Evolutionary conservation across 30 jellyfish, hydroid and myxozoan genomes (phyloP).

Genomic region (Chrysaora quinquecirrha): DNA sequence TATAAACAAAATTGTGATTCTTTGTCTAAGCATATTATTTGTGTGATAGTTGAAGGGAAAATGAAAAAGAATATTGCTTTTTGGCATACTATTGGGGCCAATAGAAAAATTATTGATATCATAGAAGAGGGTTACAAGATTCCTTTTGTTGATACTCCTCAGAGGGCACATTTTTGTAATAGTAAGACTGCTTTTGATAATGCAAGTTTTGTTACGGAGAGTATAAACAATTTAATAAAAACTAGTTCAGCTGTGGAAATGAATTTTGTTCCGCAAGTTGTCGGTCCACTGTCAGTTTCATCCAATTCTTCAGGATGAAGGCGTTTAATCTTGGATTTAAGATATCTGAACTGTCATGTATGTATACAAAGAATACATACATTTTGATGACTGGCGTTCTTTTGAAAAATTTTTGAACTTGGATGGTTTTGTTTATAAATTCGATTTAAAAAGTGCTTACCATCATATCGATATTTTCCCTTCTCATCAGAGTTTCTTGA

Average conservation of each 20-base stretch:
- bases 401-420: not conserved
- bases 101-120: not conserved
- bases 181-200: not conserved
- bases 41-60: not conserved
- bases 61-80: not conserved
- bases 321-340: not conserved
- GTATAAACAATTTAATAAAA: not conserved
- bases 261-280: not conserved
- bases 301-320: not conserved
- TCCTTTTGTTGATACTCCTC: not conserved
- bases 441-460: conserved; percentile 8
- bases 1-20: not conserved
- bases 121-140: not conserved
- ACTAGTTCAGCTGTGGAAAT: not conserved
- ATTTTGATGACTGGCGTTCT: not conserved
- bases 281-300: not conserved
- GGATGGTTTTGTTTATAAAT: not conserved
- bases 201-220: not conserved
- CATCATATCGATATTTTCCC: conserved; percentile 28
- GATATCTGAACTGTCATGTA: not conserved
- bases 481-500: conserved; percentile 15
- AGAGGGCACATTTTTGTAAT: too few species aligned
- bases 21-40: not conserved
- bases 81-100: not conserved
- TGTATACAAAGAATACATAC: not conserved